Base-by-base conservation (phyloP, 1,140 invertebrate genomes). In the Ceratoteleas bidentatus region DNA sequence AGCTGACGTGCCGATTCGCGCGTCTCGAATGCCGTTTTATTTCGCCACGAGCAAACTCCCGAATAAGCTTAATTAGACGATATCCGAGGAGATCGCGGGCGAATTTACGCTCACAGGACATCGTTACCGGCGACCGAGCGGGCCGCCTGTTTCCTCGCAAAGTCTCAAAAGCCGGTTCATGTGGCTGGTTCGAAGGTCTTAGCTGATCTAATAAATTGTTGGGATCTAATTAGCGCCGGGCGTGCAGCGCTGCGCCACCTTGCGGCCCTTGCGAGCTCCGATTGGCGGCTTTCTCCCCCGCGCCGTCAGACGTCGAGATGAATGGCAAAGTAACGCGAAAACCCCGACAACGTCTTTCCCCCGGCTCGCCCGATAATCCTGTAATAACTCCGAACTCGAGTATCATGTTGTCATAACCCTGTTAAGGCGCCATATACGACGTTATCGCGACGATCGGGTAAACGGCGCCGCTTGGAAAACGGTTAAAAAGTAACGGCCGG, bases 181-280 rank as follows among this genome's bases (percentile, higher is more conserved):
- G 65, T 65, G 65, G 64, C 78, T 76, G 73, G 66, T 77, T 77
- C 68, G 61, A 77, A 72, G 80, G 68, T 66, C 73, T 72, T 62
- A 72, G 73, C 65, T 69, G 73, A 77, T 68, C 80, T 74, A 82
- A 74, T 76, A 77, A 69, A 77, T 82, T 69, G 73, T 82, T 66
- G 66, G 80, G 62, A 73, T 82, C 73, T 76, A 82, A 73, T 82
- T 77, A 82, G 73, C 78, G 54, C 70, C 34, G 40, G 53, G n/a
- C n/a, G n/a, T n/a, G n/a, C n/a, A n/a, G n/a, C n/a, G n/a, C n/a
- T n/a, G n/a, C n/a, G n/a, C n/a, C n/a, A n/a, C n/a, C n/a, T n/a
- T n/a, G n/a, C n/a, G n/a, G n/a, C n/a, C n/a, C n/a, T n/a, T n/a
- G n/a, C n/a, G n/a, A n/a, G n/a, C n/a, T n/a, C n/a, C n/a, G n/a